Evolutionary conservation across 1,140 invertebrate species (phyloP).

Genomic region (Lysiphlebus fabarum): DNA sequence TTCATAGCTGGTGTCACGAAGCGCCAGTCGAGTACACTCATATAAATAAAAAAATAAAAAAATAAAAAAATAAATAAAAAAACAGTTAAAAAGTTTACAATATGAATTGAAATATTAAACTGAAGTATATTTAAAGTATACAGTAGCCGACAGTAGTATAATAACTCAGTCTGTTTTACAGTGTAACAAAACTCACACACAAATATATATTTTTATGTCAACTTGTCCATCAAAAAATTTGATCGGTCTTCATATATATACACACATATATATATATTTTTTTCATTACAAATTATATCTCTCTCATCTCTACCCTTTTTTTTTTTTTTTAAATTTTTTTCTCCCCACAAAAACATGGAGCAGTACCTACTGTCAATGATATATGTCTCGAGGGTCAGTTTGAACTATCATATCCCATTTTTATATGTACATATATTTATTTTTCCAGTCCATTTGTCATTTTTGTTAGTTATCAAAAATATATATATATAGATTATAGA

Average conservation of each 20-base stretch:
- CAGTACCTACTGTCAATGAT: too few species aligned
- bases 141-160: constrained; percentile 11
- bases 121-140: constrained; percentile 20
- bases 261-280: constrained; percentile 5
- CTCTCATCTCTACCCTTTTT: too few species aligned
- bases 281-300: too few species aligned
- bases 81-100: neutral
- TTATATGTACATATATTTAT: too few species aligned
- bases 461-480: too few species aligned
- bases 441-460: too few species aligned
- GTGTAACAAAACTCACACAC: neutral
- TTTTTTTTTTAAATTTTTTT: too few species aligned
- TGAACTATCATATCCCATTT: too few species aligned
- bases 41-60: neutral
- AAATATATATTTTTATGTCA: neutral
- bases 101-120: constrained; percentile 19
- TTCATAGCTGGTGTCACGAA: neutral
- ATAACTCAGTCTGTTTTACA: constrained; percentile 11
- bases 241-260: neutral
- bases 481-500: too few species aligned
- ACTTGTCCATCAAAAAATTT: constrained; percentile 9
- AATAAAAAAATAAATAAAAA: neutral
- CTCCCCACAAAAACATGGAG: too few species aligned
- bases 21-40: neutral
- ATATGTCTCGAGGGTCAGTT: constrained; percentile 23